Conservation (phyloP, 2,113 vertebrate species). For the Mormyrus iriodes region DNA sequence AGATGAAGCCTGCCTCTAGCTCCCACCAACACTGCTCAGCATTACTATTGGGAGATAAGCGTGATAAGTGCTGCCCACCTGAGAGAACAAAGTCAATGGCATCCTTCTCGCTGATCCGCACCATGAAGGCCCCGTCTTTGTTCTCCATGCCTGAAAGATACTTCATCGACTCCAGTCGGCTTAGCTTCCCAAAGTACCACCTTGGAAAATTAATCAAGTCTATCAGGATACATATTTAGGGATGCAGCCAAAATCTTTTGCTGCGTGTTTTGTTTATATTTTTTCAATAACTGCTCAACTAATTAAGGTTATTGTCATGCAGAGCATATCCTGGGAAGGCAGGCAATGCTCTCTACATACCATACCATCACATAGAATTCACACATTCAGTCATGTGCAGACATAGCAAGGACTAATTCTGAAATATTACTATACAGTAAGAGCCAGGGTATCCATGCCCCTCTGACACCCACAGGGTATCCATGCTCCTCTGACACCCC, state of each 20-base stretch:
- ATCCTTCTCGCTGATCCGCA: conserved; percentile 51
- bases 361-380: too few species aligned
- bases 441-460: not conserved
- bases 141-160: conserved; percentile 41
- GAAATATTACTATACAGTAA: not conserved
- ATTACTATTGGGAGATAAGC: not conserved
- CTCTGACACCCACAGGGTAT: not conserved
- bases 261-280: not conserved
- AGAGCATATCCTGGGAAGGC: not conserved
- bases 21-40: not conserved
- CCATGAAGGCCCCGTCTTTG: conserved; percentile 42
- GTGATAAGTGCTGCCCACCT: conserved; percentile 32
- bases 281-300: not conserved
- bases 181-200: conserved; percentile 57
- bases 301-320: not conserved
- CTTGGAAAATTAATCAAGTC: conserved; percentile 28
- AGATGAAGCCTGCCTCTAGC: not conserved
- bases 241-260: not conserved
- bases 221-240: not conserved
- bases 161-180: conserved; percentile 42
- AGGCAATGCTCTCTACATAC: not conserved
- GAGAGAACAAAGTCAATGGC: conserved; percentile 48
- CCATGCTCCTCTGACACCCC: not conserved
- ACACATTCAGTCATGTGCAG: not conserved
- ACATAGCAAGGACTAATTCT: not conserved